Conservation (phyloP, 2,797 vertebrate genomes). For the Cossypha dichroa region DNA sequence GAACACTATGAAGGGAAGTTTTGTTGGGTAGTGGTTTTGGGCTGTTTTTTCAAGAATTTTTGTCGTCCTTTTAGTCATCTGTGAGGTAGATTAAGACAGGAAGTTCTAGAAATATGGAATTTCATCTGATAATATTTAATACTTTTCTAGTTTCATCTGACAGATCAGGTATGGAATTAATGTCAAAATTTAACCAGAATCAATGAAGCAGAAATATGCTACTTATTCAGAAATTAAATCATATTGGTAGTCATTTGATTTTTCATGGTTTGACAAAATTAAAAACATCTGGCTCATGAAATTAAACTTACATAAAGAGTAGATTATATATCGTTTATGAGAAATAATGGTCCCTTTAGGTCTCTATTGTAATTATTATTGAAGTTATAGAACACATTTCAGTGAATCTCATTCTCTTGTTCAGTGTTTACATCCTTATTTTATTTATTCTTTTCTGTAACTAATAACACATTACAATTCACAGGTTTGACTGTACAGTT, state of each 20-base stretch:
- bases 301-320: background rate
- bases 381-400: background rate
- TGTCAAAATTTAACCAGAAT: constrained; percentile 16
- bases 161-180: background rate
- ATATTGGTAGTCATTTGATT: constrained; percentile 12
- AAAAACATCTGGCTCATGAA: background rate
- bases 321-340: background rate
- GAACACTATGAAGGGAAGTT: background rate
- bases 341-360: constrained; percentile 41
- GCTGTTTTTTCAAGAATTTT: background rate
- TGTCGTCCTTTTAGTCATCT: background rate
- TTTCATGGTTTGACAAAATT: constrained; percentile 13
- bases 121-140: background rate
- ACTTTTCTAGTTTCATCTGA: background rate
- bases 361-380: constrained; percentile 26
- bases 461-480: background rate
- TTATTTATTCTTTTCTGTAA: background rate
- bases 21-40: background rate
- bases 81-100: background rate
- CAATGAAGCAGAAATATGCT: constrained; percentile 11
- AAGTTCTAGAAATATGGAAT: background rate
- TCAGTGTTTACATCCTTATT: background rate
- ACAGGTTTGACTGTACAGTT: background rate
- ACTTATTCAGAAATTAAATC: constrained; percentile 5
- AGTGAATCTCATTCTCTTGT: background rate